Conservation (phyloP, 2,113 vertebrate genomes). For the Motacilla alba region DNA sequence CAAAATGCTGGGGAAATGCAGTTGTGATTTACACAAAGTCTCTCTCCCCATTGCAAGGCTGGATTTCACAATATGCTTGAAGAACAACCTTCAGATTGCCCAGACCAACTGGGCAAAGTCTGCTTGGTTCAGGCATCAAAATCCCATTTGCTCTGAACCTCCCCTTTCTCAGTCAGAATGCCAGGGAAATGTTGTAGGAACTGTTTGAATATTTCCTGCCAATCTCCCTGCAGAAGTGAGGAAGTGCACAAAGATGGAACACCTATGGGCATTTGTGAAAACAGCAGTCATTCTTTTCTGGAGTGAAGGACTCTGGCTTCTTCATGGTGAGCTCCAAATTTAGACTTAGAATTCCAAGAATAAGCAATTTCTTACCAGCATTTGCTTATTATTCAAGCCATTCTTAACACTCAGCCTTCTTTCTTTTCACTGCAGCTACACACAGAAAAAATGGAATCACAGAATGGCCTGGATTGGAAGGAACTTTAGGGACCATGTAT, state of each 20-base stretch:
- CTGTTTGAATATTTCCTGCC: neutral
- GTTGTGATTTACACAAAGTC: neutral
- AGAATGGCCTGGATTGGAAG: neutral
- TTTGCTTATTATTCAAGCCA: neutral
- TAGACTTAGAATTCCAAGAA: neutral
- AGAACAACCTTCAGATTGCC: neutral
- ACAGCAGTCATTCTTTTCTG: neutral
- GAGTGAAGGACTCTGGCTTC: neutral
- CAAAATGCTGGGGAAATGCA: neutral
- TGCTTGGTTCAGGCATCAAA: neutral
- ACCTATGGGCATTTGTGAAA: fast-evolving
- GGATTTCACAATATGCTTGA: neutral
- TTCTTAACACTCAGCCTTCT: neutral
- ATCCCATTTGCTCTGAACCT: neutral
- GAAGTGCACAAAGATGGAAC: neutral
- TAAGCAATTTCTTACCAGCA: neutral
- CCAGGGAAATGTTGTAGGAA: neutral
- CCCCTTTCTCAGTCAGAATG: neutral
- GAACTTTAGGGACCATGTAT: neutral
- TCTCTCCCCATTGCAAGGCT: neutral
- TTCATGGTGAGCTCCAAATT: neutral
- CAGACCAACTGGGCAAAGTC: neutral
- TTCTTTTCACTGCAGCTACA: neutral
- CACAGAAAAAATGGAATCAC: neutral
- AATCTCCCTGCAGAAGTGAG: neutral